Evolutionary conservation across 1,140 invertebrate species (phyloP).

Genomic region (Portunus trituberculatus): DNA sequence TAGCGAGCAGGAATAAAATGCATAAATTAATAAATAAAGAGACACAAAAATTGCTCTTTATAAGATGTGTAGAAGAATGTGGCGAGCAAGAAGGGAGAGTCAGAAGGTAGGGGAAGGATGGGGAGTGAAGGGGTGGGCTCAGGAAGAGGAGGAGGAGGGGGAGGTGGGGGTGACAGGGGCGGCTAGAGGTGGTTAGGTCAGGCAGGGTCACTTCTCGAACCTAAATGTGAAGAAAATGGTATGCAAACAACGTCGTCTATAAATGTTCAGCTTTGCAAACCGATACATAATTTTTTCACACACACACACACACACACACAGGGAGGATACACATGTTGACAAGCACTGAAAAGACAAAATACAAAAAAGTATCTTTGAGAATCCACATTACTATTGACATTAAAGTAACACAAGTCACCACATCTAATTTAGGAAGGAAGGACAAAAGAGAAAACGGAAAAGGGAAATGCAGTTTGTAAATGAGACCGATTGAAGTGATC

Average conservation of each 20-base stretch:
- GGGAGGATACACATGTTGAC: too few relatives aligned
- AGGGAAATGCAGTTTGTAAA: too few relatives aligned
- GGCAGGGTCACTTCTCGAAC: not conserved
- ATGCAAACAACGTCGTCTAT: not conserved
- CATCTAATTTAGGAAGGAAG: too few relatives aligned
- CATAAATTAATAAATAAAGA: conserved; percentile 7
- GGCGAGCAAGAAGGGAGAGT: not conserved
- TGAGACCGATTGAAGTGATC: too few relatives aligned
- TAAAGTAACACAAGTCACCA: too few relatives aligned
- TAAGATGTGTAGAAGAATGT: not conserved
- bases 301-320: too few relatives aligned
- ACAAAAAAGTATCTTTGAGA: too few relatives aligned
- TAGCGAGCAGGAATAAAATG: not conserved
- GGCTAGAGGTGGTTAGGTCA: not conserved
- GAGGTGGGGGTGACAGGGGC: not conserved
- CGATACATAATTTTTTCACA: too few relatives aligned
- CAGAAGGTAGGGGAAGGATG: not conserved
- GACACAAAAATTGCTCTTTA: not conserved
- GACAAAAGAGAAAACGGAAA: too few relatives aligned
- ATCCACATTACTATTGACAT: too few relatives aligned
- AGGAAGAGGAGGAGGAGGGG: not conserved
- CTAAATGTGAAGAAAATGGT: not conserved
- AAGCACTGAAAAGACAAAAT: too few relatives aligned
- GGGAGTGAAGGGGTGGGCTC: not conserved
- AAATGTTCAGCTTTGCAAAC: too few relatives aligned